A percentile compares a stretch with the other conserved stretches of the same genome.
Conservation (phyloP, 1,140 invertebrate genomes). For the Protaetia brevitarsis region DNA sequence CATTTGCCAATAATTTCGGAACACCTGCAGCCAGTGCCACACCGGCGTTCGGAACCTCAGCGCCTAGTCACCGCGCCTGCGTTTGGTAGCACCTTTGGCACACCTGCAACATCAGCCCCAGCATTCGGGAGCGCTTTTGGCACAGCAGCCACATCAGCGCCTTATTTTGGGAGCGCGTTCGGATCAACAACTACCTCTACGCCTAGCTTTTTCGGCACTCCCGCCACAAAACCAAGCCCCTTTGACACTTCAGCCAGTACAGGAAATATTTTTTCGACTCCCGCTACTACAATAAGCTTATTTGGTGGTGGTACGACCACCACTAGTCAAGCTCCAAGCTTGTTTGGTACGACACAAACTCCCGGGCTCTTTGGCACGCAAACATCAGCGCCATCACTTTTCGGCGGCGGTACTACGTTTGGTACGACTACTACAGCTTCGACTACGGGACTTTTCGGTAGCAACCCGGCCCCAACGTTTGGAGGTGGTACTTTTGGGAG, state of each 20-base stretch:
- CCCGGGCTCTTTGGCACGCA: constrained; percentile 31
- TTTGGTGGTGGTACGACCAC: constrained; percentile 34
- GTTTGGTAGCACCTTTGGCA: constrained; percentile 47
- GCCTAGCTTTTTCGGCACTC: constrained; percentile 47
- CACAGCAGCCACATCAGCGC: constrained; percentile 36
- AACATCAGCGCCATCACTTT: constrained; percentile 21
- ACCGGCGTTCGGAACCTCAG: constrained; percentile 44
- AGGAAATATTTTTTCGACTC: constrained; percentile 46
- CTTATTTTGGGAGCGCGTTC: constrained; percentile 46
- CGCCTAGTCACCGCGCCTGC: constrained; percentile 37
- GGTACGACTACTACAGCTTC: constrained; percentile 33
- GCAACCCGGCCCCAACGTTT: constrained; percentile 26
- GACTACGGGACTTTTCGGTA: background rate
- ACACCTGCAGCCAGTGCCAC: constrained; percentile 36
- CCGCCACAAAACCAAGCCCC: constrained; percentile 39
- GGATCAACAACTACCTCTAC: constrained; percentile 47
- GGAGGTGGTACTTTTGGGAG: constrained; percentile 36
- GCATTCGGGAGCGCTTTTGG: constrained; percentile 47
- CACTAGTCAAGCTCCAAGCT: constrained; percentile 29
- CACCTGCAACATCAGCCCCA: constrained; percentile 41
- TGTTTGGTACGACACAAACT: constrained; percentile 14
- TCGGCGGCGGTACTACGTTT: constrained; percentile 31
- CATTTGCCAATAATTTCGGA: constrained; percentile 47
- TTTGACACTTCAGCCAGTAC: constrained; percentile 48
- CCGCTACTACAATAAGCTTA: constrained; percentile 32